Evolutionary conservation across 2,888 invertebrate genomes (phyloP).

Genomic region (Hyposoter dolosus): DNA sequence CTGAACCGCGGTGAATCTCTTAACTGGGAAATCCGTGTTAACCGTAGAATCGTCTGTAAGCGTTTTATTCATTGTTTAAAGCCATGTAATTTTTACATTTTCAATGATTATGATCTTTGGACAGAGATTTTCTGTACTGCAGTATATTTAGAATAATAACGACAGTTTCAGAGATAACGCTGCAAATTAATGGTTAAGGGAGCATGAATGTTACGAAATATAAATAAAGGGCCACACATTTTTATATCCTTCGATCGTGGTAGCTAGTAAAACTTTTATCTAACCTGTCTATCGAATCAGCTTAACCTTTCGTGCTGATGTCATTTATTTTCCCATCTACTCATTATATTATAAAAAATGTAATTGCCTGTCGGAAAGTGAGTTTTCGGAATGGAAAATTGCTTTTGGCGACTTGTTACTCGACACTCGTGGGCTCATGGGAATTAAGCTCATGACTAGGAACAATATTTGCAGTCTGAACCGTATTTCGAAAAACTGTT

Average conservation of each 20-base stretch:
- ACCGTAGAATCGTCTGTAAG: constrained; percentile 88
- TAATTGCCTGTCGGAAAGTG: too few species aligned
- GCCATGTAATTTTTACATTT: neutral
- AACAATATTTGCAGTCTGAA: too few species aligned
- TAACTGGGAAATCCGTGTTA: constrained; percentile 91
- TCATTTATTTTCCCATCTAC: neutral
- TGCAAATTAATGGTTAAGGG: neutral
- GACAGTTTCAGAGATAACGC: neutral
- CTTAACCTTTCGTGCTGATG: neutral
- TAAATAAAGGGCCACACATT: neutral
- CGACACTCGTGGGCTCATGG: too few species aligned
- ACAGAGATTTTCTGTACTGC: neutral
- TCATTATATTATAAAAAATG: neutral
- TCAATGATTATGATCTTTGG: neutral
- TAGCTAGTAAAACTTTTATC: neutral
- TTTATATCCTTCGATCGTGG: neutral
- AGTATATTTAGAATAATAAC: neutral
- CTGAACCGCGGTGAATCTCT: constrained; percentile 91
- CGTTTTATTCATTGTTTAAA: constrained; percentile 47
- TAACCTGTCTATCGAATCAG: neutral
- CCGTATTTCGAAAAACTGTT: too few species aligned
- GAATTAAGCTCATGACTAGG: too few species aligned
- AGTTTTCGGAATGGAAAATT: too few species aligned
- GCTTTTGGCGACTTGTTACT: too few species aligned
- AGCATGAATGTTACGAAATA: neutral